A percentile compares a stretch with the other conserved stretches of the same genome.
These are phyloP conservation scores for Sphaerophoria rueppellii DNA, from an alignment of 2,888 invertebrate species.

Conservation along the genomic window DNA sequence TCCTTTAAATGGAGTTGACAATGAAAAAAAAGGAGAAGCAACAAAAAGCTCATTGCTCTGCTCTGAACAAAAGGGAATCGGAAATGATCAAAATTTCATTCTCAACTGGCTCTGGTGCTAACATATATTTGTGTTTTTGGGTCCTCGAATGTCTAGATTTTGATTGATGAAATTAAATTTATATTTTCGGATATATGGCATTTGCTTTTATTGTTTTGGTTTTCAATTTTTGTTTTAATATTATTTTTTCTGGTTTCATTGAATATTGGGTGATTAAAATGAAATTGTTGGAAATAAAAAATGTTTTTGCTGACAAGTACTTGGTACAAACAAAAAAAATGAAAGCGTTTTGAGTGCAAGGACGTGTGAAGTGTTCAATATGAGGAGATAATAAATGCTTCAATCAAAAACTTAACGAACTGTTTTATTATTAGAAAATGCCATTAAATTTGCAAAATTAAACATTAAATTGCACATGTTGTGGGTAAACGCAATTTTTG, in stretches of 20 bases:
- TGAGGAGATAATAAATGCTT: too few relatives aligned
- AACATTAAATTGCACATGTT: too few relatives aligned
- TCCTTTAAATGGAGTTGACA: conserved; percentile 28
- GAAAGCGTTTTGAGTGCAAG: too few relatives aligned
- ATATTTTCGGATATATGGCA: conserved; percentile 7
- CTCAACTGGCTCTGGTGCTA: conserved; percentile 18
- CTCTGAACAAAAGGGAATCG: conserved; percentile 44
- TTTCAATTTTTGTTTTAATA: conserved; percentile 5
- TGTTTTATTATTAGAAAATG: too few relatives aligned
- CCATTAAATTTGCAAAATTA: too few relatives aligned
- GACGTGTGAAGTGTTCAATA: too few relatives aligned
- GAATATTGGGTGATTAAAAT: conserved; percentile 25
- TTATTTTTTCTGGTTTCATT: background rate
- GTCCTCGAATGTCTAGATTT: conserved; percentile 3
- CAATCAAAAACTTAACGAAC: too few relatives aligned
- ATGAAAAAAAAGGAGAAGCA: conserved; percentile 29
- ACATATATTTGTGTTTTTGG: conserved; percentile 59
- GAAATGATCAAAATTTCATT: conserved; percentile 61
- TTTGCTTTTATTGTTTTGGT: background rate
- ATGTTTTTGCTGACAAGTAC: too few relatives aligned
- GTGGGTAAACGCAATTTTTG: too few relatives aligned
- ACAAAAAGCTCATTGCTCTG: conserved; percentile 41
- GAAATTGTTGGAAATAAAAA: background rate
- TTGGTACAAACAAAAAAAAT: too few relatives aligned
- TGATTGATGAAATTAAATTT: conserved; percentile 33